Evolutionary conservation across 2,113 vertebrate genomes (phyloP).

Genomic region (Erythrolamprus reginae): DNA sequence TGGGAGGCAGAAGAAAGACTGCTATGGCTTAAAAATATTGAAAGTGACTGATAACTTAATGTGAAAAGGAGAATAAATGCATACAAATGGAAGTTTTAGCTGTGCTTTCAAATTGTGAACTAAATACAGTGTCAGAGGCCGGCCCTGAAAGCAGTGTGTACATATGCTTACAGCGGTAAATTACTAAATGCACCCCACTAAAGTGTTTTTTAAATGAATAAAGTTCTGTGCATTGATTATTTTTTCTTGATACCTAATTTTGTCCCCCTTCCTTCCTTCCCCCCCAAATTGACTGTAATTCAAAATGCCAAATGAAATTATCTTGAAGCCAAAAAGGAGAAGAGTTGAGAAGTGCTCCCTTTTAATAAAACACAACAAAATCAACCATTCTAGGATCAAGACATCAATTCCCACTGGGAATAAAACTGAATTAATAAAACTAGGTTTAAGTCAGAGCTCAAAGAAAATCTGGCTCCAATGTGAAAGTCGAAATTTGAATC

Average conservation of each 20-base stretch:
- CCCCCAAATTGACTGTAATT: background rate
- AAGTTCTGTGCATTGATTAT: slow-evolving; percentile 42
- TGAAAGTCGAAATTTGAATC: background rate
- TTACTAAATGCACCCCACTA: slow-evolving; percentile 61
- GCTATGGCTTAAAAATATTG: slow-evolving; percentile 74
- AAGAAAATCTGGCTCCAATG: background rate
- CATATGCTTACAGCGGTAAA: slow-evolving; percentile 59
- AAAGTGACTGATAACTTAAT: slow-evolving; percentile 75
- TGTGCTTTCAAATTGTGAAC: slow-evolving; percentile 65
- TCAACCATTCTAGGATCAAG: background rate
- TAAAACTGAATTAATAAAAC: background rate
- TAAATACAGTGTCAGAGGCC: slow-evolving; percentile 57
- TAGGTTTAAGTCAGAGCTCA: background rate
- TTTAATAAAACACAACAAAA: slow-evolving; percentile 26
- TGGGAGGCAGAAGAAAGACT: slow-evolving; percentile 64
- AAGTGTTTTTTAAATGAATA: slow-evolving; percentile 57
- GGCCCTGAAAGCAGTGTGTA: slow-evolving; percentile 43
- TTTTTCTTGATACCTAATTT: background rate
- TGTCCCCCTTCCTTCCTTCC: slow-evolving; percentile 6
- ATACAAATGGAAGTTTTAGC: slow-evolving; percentile 71
- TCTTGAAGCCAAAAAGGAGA: slow-evolving; percentile 32
- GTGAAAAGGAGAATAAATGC: slow-evolving; percentile 73
- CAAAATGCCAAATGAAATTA: slow-evolving; percentile 34
- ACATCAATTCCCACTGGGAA: slow-evolving; percentile 2
- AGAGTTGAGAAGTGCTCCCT: slow-evolving; percentile 23